phyloP scores from a whole-genome alignment of 2,113 vertebrate species.

The Salvelinus sp. region DNA sequence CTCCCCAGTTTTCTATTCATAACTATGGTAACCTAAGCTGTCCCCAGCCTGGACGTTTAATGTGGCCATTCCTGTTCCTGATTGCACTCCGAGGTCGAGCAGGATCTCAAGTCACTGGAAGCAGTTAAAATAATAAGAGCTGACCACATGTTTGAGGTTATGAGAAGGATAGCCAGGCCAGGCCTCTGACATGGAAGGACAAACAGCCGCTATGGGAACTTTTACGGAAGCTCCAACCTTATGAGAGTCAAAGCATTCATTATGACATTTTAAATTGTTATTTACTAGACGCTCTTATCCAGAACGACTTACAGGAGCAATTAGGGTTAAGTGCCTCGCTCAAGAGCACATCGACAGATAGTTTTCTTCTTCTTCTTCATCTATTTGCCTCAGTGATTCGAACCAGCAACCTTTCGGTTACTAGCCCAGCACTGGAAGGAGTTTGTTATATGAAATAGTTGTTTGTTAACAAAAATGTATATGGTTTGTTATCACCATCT shows the following conservation, averaged over 20 bases:
- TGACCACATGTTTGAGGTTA: constrained; percentile 77
- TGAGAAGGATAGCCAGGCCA: constrained; percentile 52
- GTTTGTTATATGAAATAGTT: background rate
- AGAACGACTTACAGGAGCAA: too few species aligned
- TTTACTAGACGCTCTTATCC: too few species aligned
- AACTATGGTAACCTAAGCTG: constrained; percentile 80
- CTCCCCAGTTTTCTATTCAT: constrained; percentile 55
- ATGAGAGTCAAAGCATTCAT: background rate
- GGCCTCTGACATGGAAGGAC: constrained; percentile 45
- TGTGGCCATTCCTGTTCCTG: constrained; percentile 74
- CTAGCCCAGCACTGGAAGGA: background rate
- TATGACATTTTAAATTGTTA: background rate
- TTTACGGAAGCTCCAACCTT: background rate
- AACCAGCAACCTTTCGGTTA: too few species aligned
- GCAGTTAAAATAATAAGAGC: constrained; percentile 85
- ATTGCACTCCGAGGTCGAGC: constrained; percentile 83
- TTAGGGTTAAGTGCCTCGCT: too few species aligned
- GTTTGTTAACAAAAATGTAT: background rate
- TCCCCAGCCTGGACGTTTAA: constrained; percentile 77
- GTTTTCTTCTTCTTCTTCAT: too few species aligned
- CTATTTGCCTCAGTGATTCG: too few species aligned
- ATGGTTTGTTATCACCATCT: background rate
- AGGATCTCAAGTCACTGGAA: constrained; percentile 88
- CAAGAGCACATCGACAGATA: too few species aligned
- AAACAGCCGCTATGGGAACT: constrained; percentile 31